Evolutionary conservation across 2,888 invertebrate species (phyloP), one percentile per base, ranked within the genome.

Genomic region (Atethmia centrago): DNA sequence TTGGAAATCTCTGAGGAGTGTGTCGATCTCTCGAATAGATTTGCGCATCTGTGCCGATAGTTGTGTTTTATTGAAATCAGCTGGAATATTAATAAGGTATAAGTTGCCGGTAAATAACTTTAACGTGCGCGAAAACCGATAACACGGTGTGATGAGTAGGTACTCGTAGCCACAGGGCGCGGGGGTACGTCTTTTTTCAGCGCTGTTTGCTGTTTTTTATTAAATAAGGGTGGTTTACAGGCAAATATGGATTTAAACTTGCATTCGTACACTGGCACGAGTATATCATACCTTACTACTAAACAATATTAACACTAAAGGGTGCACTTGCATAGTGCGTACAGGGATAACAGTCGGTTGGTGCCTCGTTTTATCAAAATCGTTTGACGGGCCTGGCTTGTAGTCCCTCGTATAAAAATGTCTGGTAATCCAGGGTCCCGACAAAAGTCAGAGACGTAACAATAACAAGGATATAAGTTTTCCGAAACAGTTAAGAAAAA

Each of bases 21-120:
- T 1, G 19, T 79, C 63, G 4, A 77, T 72, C 1, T 79, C 36
- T 3, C 3, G n/a, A 1, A 77, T 36, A 1, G 79, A 59, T 31
- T 25, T 63, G 10, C 40, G 72, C 14, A 79, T 25, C 2, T 51
- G 42, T 4, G 10, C 49, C 40, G 49, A 51, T 1, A 79, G 51
- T 7, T 51, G 14, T 4, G 4, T 21, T 9, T 51, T 42, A n/a
- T 19, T 53, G 8, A 21, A 3, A 19, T n/a, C 21, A 0, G 28
- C 79, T 77, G 72, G 28, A 79, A 79, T n/a, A 1, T 25, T 3
- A 31, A 19, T 0, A 45, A 36, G 36, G 10, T 25, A 25, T n/a
- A 1, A 42, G n/a, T 21, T 42, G 4, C 36, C 36, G 36, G 36
- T 36, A 21, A 31, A 7, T 59, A n/a, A 36, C 21, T 21, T 21